Evolutionary conservation across 2,888 invertebrate genomes (phyloP).

Genomic region (Volucella inflata): DNA sequence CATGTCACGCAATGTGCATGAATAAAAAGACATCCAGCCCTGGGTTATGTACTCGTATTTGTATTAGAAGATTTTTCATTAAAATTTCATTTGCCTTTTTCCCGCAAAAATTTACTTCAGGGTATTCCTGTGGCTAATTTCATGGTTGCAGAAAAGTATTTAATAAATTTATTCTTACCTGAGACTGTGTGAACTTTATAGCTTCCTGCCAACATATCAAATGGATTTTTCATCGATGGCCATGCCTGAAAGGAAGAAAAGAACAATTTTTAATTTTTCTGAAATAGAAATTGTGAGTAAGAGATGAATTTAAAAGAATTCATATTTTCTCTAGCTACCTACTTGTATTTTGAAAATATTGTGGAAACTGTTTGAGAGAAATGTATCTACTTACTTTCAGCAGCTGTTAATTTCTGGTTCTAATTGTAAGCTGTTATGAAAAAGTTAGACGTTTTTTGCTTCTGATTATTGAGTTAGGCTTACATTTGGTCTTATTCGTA

Average conservation of each 20-base stretch:
- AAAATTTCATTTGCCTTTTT: neutral
- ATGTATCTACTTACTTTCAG: too few species aligned
- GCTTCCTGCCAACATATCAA: conserved; percentile 80
- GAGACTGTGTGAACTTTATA: conserved; percentile 81
- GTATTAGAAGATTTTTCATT: conserved; percentile 11
- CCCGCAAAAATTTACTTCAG: neutral
- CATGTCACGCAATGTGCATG: conserved; percentile 58
- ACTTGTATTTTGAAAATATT: too few species aligned
- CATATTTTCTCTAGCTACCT: neutral
- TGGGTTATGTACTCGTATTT: too few species aligned
- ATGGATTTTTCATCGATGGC: conserved; percentile 82
- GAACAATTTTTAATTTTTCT: conserved; percentile 12
- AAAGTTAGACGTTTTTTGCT: too few species aligned
- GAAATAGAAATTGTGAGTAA: too few species aligned
- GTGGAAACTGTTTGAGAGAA: too few species aligned
- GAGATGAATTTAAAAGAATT: neutral
- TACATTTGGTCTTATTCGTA: too few species aligned
- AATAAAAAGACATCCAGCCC: conserved; percentile 27
- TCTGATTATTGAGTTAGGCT: too few species aligned
- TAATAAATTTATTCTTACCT: conserved; percentile 79
- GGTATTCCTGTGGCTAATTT: neutral
- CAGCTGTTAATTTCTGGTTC: too few species aligned
- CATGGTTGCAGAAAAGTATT: neutral
- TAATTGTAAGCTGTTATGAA: too few species aligned
- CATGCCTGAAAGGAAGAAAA: conserved; percentile 80